Conservation (phyloP, 2,113 vertebrate genomes). For the Saimiri boliviensis region DNA sequence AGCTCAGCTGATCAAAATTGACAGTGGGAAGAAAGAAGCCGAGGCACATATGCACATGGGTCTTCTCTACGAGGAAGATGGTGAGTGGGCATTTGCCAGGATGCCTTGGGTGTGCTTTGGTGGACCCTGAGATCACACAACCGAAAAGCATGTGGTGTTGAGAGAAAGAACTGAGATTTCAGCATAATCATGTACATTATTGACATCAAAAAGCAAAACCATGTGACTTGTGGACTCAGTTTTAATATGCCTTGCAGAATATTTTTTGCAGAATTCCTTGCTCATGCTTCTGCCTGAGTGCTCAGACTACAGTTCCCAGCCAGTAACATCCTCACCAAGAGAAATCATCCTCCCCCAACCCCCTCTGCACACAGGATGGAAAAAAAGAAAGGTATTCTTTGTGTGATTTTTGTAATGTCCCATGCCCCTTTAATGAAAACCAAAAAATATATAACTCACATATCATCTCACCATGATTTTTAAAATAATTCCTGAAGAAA, state of each 20-base stretch:
- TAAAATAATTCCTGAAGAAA: background rate
- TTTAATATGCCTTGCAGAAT: background rate
- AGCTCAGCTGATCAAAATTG: slow-evolving; percentile 82
- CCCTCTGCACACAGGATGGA: too few relatives aligned
- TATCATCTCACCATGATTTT: background rate
- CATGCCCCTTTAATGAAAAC: background rate
- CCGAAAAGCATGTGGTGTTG: background rate
- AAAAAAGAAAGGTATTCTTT: background rate
- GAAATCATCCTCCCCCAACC: too few relatives aligned
- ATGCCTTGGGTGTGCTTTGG: background rate
- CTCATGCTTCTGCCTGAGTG: accelerated
- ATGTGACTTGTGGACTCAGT: background rate
- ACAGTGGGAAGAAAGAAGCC: slow-evolving; percentile 86
- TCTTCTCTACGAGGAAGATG: slow-evolving; percentile 84
- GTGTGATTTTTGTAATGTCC: background rate
- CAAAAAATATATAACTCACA: background rate
- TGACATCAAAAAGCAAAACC: background rate
- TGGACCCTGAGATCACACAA: background rate
- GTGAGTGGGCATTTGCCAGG: slow-evolving; percentile 75
- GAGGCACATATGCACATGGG: slow-evolving; percentile 86
- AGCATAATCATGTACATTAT: background rate
- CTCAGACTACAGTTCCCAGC: background rate
- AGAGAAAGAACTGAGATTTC: background rate
- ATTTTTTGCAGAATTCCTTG: background rate
- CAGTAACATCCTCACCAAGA: background rate